These are phyloP conservation scores for Trachythela sp. DNA, from an alignment of 64 coral and sea anemone genomes.

Conservation along the genomic window DNA sequence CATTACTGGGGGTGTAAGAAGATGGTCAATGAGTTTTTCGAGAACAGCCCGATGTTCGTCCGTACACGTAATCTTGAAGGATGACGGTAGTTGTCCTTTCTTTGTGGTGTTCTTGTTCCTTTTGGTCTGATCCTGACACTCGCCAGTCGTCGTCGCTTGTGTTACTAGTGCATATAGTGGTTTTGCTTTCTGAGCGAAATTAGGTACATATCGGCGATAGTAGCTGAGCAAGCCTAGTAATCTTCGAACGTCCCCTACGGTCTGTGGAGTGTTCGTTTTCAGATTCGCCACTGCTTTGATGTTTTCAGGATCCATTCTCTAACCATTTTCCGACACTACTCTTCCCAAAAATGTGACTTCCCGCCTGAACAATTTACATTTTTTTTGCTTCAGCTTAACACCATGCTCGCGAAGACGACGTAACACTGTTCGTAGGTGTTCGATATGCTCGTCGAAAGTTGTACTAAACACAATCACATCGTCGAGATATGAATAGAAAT, in stretches of 20 bases:
- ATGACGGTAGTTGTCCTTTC: not conserved
- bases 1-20: not conserved
- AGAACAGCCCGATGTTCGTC: not conserved
- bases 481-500: constrained; percentile 7
- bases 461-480: constrained; percentile 6
- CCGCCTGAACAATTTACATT: not conserved
- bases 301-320: not conserved
- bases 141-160: not conserved
- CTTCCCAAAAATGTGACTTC: not conserved
- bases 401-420: not conserved
- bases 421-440: constrained; percentile 5
- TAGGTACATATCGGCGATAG: constrained; percentile 1
- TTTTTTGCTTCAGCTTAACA: not conserved
- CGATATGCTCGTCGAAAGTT: not conserved
- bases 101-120: not conserved
- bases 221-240: not conserved
- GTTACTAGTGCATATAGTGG: not conserved
- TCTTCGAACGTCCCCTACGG: not conserved
- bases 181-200: not conserved
- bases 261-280: not conserved
- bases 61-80: not conserved
- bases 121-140: not conserved
- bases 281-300: not conserved
- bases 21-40: not conserved
- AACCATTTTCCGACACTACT: not conserved